Percentiles rank a stretch among this genome's conserved stretches.
phyloP scores from a whole-genome alignment of 2,113 vertebrate genomes.

The Prunella himalayana region DNA sequence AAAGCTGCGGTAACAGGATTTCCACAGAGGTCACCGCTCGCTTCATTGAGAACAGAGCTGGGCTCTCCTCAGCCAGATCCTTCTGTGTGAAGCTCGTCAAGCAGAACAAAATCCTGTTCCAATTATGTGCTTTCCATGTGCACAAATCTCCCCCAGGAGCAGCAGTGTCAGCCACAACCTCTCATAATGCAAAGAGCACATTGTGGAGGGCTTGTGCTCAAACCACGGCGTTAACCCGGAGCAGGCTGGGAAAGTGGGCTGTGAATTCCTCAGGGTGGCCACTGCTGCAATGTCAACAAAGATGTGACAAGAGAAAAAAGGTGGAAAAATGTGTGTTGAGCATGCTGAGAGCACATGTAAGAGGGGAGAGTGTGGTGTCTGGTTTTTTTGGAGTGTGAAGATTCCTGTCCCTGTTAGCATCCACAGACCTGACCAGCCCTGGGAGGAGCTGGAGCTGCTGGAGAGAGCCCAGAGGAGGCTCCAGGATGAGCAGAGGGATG shows the following conservation, averaged over 20 bases:
- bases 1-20: not conserved
- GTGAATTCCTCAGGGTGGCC: not conserved
- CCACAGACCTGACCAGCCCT: not conserved
- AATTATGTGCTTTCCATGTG: not conserved
- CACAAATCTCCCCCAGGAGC: not conserved
- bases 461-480: not conserved
- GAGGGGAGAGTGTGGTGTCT: not conserved
- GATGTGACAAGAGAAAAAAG: not conserved
- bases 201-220: not conserved
- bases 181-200: not conserved
- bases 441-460: not conserved
- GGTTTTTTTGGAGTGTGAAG: not conserved
- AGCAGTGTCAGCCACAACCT: not conserved
- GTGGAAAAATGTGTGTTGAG: not conserved
- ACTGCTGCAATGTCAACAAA: not conserved
- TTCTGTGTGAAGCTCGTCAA: not conserved
- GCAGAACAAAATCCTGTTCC: not conserved
- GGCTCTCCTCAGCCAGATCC: not conserved
- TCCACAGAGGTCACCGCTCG: not conserved
- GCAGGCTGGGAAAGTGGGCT: not conserved
- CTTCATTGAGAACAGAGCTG: not conserved
- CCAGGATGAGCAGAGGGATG: no score
- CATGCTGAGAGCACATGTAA: not conserved
- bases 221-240: fast-evolving
- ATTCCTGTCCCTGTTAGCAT: not conserved